Evolutionary conservation across 2,888 invertebrate genomes (phyloP), one percentile per base, ranked within the genome.

Genomic region (Ganaspis brasiliensis): DNA sequence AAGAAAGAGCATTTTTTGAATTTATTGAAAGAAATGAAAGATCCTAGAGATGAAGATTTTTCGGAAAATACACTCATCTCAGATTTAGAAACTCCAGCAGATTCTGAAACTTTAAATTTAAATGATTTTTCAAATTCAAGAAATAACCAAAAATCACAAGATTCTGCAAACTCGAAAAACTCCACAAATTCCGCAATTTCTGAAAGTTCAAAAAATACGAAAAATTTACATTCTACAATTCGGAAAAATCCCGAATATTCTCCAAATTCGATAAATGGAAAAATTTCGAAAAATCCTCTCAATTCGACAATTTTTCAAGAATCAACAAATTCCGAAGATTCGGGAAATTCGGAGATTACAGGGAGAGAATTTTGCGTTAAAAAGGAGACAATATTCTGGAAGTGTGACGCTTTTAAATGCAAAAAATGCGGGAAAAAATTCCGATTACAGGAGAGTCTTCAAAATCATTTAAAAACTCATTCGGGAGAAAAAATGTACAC

Each of bases 401-500:
- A 5, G 5, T 10, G 1, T 1, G 26, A 63, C 21, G 70, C 71
- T 12, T 75, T 82, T 19, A 81, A 82, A 10, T 87, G 87, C 45
- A 75, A 80, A n/a, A 31, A 80, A n/a, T 87, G 86, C 75, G 77
- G 78, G 9, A 87, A 87, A 76, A 83, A 84, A 74, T 86, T 85
- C 52, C 81, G 81, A 12, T 21, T 81, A 31, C 81, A 80, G 31
- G 80, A 83, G 40, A 87, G 83, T 73, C 81, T 83, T 6, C 81
- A 82, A 35, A 80, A 77, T 14, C 88, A 88, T 73, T 70, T 84
- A 75, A 77, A 83, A 49, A 74, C 77, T 21, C 88, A 88, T 52
- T 82, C 83, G 0, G 85, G 85, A 0, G 89, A 87, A 35, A 89
- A 88, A 63, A 81, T 87, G 1, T 92, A 92, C 31, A 91, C 91